Base-by-base conservation (phyloP, 2,797 vertebrate species). In the Hydrolagus colliei region DNA sequence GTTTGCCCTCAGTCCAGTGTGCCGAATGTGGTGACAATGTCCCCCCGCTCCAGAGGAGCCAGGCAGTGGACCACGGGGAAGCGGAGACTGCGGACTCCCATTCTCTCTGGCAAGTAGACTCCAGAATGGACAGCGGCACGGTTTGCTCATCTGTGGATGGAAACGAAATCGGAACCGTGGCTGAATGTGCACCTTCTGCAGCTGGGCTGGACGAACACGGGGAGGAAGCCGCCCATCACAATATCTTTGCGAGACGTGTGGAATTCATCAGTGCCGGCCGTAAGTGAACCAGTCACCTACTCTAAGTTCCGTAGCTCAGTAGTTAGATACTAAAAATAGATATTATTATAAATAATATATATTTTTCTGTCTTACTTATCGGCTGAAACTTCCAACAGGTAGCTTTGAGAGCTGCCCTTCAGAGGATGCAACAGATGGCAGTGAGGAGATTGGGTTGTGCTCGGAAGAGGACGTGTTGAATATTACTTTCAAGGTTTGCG, bases 21-120 rank as follows among this genome's bases (percentile, higher is more conserved):
- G 35, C 79, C 0, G 9, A 27, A 3, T 32, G 9, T 8, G 14
- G 3, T 9, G 32, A 71, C 27, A 67, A 67, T 18, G 1, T 71
- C 27, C 79, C 65, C 2, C 12, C 27, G 11, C 79, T 84, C 32
- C 79, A 71, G 79, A 84, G 79, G 35, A 71, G 79, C 65, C 79
- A 71, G 63, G 27, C 79, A 9, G 4, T 84, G 35, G 79, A 52
- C n/a, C 18, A 52, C 8, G 65, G n/a, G 13, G 65, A 20, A 7
- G 20, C 0, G 18, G 16, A 84, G 16, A 68, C 8, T 18, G 63
- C 12, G 9, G 7, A 3, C 32, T 71, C 27, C 32, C 67, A 35
- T 14, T 71, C 27, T 41, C 16, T 41, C 65, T 41, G 16, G 13
- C 18, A 35, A 12, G 9, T 71, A 84, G 79, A 71, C 32, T 84